Evolutionary conservation across 1,140 invertebrate genomes (phyloP), one percentile per base, ranked within the genome.

Genomic region (Drosophila sproati): DNA sequence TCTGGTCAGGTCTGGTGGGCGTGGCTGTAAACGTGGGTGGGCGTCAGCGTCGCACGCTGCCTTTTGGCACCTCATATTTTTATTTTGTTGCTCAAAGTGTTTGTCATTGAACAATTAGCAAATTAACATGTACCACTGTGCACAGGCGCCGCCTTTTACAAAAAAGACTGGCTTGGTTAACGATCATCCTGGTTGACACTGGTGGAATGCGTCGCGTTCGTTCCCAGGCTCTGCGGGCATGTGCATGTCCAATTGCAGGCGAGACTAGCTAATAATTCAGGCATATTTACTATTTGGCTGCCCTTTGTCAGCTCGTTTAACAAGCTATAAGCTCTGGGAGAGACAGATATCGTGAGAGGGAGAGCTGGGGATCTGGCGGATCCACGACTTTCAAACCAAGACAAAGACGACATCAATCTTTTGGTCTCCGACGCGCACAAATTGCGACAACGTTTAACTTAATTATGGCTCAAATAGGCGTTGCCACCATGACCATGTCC

Each of bases 391-490:
- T 37, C n/a, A 28, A 10, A 29, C 59, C 54, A 69, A 62, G 64
- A 89, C 85, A 88, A 88, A 88, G 80, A 64, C 86, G 69, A 89
- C 85, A 90, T 90, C 85, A 89, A 90, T 89, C 86, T 90, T 73
- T 75, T 68, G 75, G 57, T 78, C 73, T 50, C 57, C 70, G 81
- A 61, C 75, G 81, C 81, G 81, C 81, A 81, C 81, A 85, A 82
- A 85, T 83, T 85, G 80, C 85, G 85, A 90, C 85, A 89, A 89
- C 85, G 85, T 89, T 89, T 89, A 90, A 89, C 85, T 89, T 89
- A 90, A 89, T 90, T 89, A 90, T 73, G 66, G 75, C 86, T 78
- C 80, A 89, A 89, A 89, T 89, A 85, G 85, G 85, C 85, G 85
- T 89, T 81, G 73, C 80, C 71, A 77, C 79, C 73, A 88, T 83